These are phyloP conservation scores for Cheiracanthium punctorium DNA, from an alignment of 2,888 invertebrate genomes.

Conservation along the genomic window DNA sequence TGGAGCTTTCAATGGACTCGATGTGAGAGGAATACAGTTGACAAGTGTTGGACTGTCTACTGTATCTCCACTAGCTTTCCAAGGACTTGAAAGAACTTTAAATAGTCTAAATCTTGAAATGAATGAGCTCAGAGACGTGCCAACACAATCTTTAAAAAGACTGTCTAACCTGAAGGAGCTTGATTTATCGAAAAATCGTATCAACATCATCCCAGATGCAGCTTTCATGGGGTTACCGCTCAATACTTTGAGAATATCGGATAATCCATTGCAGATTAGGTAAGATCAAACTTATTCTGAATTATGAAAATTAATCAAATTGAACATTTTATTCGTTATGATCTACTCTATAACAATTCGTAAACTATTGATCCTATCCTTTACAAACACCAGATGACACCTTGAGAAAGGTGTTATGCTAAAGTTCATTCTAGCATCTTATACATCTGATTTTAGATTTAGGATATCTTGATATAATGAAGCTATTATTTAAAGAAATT, in stretches of 20 bases:
- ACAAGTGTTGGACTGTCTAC: constrained; percentile 74
- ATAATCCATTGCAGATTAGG: constrained; percentile 85
- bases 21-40: constrained; percentile 75
- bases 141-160: constrained; percentile 83
- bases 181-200: constrained; percentile 89
- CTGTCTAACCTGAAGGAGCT: constrained; percentile 85
- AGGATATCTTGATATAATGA: too few species aligned
- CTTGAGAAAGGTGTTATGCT: too few species aligned
- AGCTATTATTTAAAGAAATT: too few species aligned
- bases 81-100: constrained; percentile 86
- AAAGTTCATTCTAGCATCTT: too few species aligned
- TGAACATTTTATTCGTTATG: too few species aligned
- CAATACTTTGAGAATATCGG: constrained; percentile 83
- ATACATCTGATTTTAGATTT: too few species aligned
- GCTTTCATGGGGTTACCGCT: constrained; percentile 83
- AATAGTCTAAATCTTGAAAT: constrained; percentile 87
- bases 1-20: constrained; percentile 83
- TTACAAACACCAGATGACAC: too few species aligned
- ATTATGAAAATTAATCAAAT: too few species aligned
- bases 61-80: constrained; percentile 75
- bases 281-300: constrained; percentile 75
- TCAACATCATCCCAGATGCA: constrained; percentile 83
- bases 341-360: too few species aligned
- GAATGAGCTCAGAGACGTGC: constrained; percentile 82
- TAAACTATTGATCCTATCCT: too few species aligned